phyloP scores from a whole-genome alignment of 2,113 vertebrate genomes.

The Apistogramma diplotaenia region DNA sequence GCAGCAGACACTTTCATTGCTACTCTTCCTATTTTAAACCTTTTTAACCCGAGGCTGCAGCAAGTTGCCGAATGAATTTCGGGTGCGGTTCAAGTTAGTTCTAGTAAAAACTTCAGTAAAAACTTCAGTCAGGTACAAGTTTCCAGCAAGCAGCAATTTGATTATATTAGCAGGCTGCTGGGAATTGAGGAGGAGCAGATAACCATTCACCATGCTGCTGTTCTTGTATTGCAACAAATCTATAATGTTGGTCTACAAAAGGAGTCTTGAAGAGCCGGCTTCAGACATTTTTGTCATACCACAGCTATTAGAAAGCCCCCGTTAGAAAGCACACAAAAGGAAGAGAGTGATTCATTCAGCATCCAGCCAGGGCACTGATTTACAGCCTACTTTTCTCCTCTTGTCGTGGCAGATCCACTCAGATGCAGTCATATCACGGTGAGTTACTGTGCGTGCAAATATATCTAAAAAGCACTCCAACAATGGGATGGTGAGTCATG shows the following conservation, averaged over 20 bases:
- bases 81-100: background rate
- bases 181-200: background rate
- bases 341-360: background rate
- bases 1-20: background rate
- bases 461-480: background rate
- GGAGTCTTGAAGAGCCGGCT: background rate
- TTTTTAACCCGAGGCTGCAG: background rate
- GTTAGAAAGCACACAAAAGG: background rate
- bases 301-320: background rate
- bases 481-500: constrained; percentile 37
- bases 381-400: background rate
- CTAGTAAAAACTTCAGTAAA: no score
- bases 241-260: background rate
- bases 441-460: background rate
- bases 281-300: constrained; percentile 18
- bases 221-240: background rate
- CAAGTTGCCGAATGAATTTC: background rate
- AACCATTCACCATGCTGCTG: background rate
- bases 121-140: background rate
- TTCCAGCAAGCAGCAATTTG: background rate
- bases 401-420: background rate
- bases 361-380: background rate
- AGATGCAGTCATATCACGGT: background rate
- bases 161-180: background rate
- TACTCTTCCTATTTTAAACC: background rate